These are phyloP conservation scores for Sisor rabdophorus DNA, from an alignment of 2,113 vertebrate species.

Conservation along the genomic window DNA sequence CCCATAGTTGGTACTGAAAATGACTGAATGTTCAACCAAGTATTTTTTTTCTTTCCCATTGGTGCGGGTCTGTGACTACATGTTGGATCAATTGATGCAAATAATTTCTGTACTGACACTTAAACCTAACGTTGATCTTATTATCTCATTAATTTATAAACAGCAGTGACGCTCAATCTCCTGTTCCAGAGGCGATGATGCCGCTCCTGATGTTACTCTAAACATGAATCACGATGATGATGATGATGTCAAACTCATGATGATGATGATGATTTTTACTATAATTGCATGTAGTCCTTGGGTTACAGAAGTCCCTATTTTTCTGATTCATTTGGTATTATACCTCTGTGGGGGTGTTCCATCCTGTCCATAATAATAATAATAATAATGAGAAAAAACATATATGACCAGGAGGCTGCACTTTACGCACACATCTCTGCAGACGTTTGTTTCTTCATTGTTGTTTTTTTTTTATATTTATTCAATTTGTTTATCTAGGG, in stretches of 20 bases:
- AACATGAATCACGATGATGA: conserved; percentile 22
- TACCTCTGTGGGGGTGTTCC: background rate
- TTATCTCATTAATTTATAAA: conserved; percentile 32
- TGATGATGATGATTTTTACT: background rate
- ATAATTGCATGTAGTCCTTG: background rate
- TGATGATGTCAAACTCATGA: background rate
- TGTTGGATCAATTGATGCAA: background rate
- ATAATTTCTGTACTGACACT: conserved; percentile 16
- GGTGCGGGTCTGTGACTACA: conserved; percentile 37
- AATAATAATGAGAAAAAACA: background rate
- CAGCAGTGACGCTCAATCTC: conserved; percentile 12
- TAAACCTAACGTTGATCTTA: conserved; percentile 17
- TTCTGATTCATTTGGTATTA: background rate
- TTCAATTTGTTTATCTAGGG: conserved; percentile 26
- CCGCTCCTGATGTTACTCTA: conserved; percentile 23
- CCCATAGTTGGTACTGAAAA: background rate
- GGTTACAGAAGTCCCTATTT: background rate
- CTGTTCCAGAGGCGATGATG: conserved; percentile 28
- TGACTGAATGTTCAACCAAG: background rate
- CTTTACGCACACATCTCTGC: conserved; percentile 22
- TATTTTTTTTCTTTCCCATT: conserved; percentile 4
- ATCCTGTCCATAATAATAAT: conserved; percentile 20
- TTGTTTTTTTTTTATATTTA: conserved; percentile 39
- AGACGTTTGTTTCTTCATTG: conserved; percentile 22
- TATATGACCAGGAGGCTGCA: conserved; percentile 21